These are phyloP conservation scores for Podarcis siculus DNA, from an alignment of 2,797 vertebrate genomes.

Conservation along the genomic window DNA sequence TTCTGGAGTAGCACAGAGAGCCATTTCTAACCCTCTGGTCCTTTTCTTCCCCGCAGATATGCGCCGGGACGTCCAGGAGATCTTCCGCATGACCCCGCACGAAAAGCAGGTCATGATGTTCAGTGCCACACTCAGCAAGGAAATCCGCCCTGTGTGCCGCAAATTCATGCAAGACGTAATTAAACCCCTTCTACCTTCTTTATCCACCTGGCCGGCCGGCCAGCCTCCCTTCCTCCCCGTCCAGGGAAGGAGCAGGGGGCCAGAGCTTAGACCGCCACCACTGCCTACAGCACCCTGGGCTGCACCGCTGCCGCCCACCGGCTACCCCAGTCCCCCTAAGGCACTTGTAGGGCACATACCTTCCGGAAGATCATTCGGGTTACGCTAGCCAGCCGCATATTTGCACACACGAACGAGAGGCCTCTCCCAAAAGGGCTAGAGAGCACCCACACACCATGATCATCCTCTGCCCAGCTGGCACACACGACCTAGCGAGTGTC, in stretches of 20 bases:
- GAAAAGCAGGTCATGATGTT: slow-evolving; percentile 93
- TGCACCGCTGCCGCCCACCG: slow-evolving; percentile 63
- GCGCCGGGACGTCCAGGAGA: slow-evolving; percentile 89
- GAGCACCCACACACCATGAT: neutral
- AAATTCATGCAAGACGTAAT: slow-evolving; percentile 93
- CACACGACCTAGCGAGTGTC: slow-evolving; percentile 14
- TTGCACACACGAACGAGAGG: neutral
- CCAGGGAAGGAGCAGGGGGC: slow-evolving; percentile 33
- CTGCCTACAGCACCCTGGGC: slow-evolving; percentile 38
- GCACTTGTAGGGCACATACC: slow-evolving; percentile 8
- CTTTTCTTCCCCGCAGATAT: slow-evolving; percentile 74
- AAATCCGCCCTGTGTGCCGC: slow-evolving; percentile 88
- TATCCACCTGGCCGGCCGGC: slow-evolving; percentile 48
- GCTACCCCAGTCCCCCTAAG: slow-evolving; percentile 21
- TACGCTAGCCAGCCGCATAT: slow-evolving; percentile 5
- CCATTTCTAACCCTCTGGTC: neutral
- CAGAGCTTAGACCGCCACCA: slow-evolving; percentile 4
- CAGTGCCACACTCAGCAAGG: slow-evolving; percentile 88
- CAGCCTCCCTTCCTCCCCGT: slow-evolving; percentile 66
- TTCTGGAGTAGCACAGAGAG: neutral
- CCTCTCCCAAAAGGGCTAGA: slow-evolving; percentile 17
- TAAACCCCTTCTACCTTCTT: slow-evolving; percentile 75
- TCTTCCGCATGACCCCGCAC: slow-evolving; percentile 88
- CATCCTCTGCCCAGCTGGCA: slow-evolving; percentile 4
- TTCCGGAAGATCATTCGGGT: slow-evolving; percentile 48